Base-by-base conservation (phyloP, 2,113 vertebrate genomes). In the Ariopsis seemanni region DNA sequence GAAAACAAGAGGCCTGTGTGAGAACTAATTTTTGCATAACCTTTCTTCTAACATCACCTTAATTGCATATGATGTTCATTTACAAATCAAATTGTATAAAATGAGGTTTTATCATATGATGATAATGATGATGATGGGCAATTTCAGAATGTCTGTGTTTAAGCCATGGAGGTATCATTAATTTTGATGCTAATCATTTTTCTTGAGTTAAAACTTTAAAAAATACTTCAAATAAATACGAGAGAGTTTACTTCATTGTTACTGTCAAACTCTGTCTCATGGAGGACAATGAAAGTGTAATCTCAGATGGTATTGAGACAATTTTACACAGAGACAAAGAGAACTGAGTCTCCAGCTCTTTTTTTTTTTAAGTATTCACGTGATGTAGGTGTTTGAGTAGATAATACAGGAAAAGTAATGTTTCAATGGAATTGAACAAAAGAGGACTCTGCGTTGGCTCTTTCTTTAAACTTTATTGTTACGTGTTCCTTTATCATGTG, bases 371-470 rank as follows among this genome's bases (percentile, higher is more conserved):
- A 42, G 42, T 69, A 62, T 80, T 80, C 62, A 80, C 62, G 6
- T 79, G 57, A 67, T 52, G 60, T 79, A 75, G 84, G 71, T 85
- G 55, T 80, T 86, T 55, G 34, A 79, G 74, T 15, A 79, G 60
- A 85, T 65, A 62, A 85, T 85, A 14, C 30, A 50, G 7, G 17
- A 72, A 15, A 71, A 71, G 50, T 42, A 14, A 14, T 27, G 34
- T n/a, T 48, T 83, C 81, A 67, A 67, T 83, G 25, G 82, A 67
- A 67, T 17, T 53, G 62, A 42, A 72, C 65, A 72, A 84, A 84
- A 58, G 52, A 74, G 1, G 65, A 34, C 74, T 55, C 30, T 62
- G 55, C 57, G 10, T 58, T 4, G 82, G 17, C 50, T 55, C 4
- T 48, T 62, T 81, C 9, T 81, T 42, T 60, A 62, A 81, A 60